These are phyloP conservation scores for Tiliqua scincoides DNA, from an alignment of 2,113 vertebrate genomes.

Conservation along the genomic window DNA sequence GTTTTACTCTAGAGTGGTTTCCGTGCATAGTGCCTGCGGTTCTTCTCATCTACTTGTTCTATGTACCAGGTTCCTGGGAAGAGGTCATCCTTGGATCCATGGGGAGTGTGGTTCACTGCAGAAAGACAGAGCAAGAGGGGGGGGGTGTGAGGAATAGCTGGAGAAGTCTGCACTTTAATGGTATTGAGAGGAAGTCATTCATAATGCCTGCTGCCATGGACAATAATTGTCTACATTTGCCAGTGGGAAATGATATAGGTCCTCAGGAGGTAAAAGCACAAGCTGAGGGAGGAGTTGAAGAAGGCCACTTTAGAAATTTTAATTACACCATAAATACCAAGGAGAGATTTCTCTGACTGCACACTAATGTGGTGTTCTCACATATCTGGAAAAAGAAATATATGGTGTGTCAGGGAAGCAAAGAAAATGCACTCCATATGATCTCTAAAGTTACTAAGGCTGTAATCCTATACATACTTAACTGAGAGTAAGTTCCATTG, in stretches of 20 bases:
- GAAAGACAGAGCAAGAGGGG: conserved; percentile 4
- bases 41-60: conserved; percentile 72
- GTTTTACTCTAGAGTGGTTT: conserved; percentile 54
- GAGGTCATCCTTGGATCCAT: conserved; percentile 68
- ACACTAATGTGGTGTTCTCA: not conserved
- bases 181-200: not conserved
- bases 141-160: accelerated
- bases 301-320: not conserved
- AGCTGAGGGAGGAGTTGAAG: not conserved
- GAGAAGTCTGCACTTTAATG: accelerated
- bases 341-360: not conserved
- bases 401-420: not conserved
- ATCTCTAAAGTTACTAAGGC: not conserved
- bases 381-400: not conserved
- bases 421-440: not conserved
- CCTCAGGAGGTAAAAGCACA: not conserved
- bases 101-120: conserved; percentile 74
- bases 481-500: too few relatives aligned
- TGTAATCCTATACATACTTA: too few relatives aligned
- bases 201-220: not conserved
- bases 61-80: conserved; percentile 83
- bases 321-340: not conserved
- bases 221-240: not conserved
- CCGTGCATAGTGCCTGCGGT: conserved; percentile 73
- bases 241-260: not conserved